Base-by-base conservation (phyloP, 2,888 invertebrate genomes). In the Agrotis puta region DNA sequence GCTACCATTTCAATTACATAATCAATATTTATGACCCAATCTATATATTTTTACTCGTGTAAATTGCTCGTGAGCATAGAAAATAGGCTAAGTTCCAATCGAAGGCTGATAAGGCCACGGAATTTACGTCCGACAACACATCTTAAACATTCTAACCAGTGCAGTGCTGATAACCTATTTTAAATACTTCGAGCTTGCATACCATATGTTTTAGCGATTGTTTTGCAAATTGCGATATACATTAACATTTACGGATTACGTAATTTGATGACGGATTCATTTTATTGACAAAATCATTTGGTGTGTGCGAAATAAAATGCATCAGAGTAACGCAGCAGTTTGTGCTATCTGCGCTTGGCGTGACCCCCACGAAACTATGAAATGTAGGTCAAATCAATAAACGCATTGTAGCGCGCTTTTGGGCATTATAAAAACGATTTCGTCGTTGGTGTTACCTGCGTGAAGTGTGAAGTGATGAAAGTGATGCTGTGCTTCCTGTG, bases 341-440 rank as follows among this genome's bases (percentile, higher is more conserved):
- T 64, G 79, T 68, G 88, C 78, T 83, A 87, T 88, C 89, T 86
- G 79, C 70, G 86, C 81, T 73, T 61, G 67, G 79, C 82, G 81
- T 81, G 85, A 85, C 85, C 87, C 85, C 74, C 79, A 82, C 87
- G 77, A 85, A 85, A 84, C 85, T 77, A 77, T 70, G 80, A 76
- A 87, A 90, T 86, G 80, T 89, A 83, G 89, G 90, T 88, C 90
- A 82, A 87, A 89, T 90, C 89, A 89, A 89, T 90, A 90, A 89
- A 88, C 85, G 85, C 85, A 88, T 79, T 78, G 78, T 76, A 76
- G 78, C 76, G 78, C 71, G 77, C 71, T 81, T 84, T 80, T 79
- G 73, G 79, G 68, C 79, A 81, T 80, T 83, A 81, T 82, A 68
- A 71, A 72, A 81, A 79, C 56, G 58, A 65, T 64, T 67, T 57